Evolutionary conservation across 2,113 vertebrate species (phyloP), one percentile per base, ranked within the genome.

Genomic region (Siniperca chuatsi): DNA sequence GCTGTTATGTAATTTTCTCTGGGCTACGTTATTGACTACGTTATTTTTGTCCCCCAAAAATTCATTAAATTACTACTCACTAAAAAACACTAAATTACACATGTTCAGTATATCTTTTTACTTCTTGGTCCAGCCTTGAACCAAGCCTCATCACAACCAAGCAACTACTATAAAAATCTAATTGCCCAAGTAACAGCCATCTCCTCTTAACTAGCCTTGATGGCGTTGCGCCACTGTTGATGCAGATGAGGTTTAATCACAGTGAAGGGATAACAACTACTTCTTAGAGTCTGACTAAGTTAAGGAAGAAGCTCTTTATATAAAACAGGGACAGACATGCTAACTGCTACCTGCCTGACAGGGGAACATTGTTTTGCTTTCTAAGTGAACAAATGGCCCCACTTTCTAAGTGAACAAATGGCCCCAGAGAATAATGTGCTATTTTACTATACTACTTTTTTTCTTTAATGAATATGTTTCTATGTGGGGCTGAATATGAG

Each of bases 181-280:
- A 35, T 37, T 57, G 55, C 78, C 66, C 35, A 72, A 64, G 66
- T 35, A 67, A 62, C 21, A 75, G 48, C 72, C 40, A 35, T 42
- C 29, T 72, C 8, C 61, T 65, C 70, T 55, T 21, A 50, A 29
- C 35, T 75, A 78, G 35, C 52, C 66, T 83, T 25, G 44, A 81
- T n/a, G 37, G 46, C 62, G 75, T 37, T 54, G 44, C 54, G 10
- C 25, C 65, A 33, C 33, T 82, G 66, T 37, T 86, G 73, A 84
- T 75, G 57, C 58, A 78, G 76, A 76, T 65, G 62, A 60, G 65
- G 50, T 82, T 81, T 75, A 84, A 85, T 91, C 66, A 84, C 52
- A 78, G 50, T 42, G 67, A 69, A 35, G 74, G 54, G 57, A 81
- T 88, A 83, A 78, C 23, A 52, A 78, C 50, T 65, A 66, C 65